Evolutionary conservation across 1,140 invertebrate species (phyloP).

Genomic region (Sinonovacula constricta): DNA sequence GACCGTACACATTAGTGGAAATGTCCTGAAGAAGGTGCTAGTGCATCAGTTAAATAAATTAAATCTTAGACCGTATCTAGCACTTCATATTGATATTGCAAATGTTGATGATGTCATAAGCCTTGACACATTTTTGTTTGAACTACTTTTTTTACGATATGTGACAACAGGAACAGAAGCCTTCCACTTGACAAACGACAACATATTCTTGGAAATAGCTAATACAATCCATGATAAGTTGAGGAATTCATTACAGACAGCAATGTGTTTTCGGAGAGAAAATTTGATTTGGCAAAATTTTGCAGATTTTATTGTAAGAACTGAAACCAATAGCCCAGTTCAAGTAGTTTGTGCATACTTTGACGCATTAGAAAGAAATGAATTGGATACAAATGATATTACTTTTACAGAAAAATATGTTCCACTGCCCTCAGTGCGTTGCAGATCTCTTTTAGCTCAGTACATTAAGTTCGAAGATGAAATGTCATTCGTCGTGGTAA

Average conservation of each 20-base stretch:
- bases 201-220: conserved; percentile 56
- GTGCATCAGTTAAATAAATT: conserved; percentile 16
- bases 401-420: conserved; percentile 21
- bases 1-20: conserved; percentile 53
- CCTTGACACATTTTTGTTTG: conserved; percentile 58
- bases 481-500: conserved; percentile 57
- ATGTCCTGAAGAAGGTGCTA: background rate
- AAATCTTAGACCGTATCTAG: conserved; percentile 2
- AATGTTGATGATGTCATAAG: conserved; percentile 29
- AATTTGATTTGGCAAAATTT: conserved; percentile 57
- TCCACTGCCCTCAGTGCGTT: conserved; percentile 27
- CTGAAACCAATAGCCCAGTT: conserved; percentile 57
- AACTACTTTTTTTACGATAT: conserved; percentile 49
- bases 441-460: conserved; percentile 44
- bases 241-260: conserved; percentile 40
- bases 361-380: conserved; percentile 18
- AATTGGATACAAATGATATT: conserved; percentile 51
- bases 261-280: conserved; percentile 47
- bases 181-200: conserved; percentile 27
- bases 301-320: conserved; percentile 28
- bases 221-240: conserved; percentile 53
- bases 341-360: conserved; percentile 62
- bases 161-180: conserved; percentile 29
- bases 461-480: conserved; percentile 51
- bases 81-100: conserved; percentile 57